These are phyloP conservation scores for Drosophila mojavensis DNA, from an alignment of 1,140 invertebrate species.

Conservation along the genomic window DNA sequence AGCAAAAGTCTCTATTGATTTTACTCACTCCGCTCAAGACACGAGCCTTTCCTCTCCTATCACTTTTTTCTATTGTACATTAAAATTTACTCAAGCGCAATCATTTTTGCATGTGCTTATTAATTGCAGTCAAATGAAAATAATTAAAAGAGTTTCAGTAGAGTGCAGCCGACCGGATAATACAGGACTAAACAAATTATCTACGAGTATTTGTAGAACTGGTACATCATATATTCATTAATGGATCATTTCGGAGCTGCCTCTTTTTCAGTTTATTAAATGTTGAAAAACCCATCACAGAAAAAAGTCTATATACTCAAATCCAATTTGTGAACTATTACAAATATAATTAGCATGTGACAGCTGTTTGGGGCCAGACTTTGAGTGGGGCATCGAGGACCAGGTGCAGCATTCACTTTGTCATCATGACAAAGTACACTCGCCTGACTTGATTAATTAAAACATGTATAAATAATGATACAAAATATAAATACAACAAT, in stretches of 20 bases:
- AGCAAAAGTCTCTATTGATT: too few relatives aligned
- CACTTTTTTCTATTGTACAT: too few relatives aligned
- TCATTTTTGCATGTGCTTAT: conserved; percentile 55
- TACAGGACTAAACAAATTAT: neutral
- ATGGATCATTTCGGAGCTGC: too few relatives aligned
- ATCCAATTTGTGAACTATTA: neutral
- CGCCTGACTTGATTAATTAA: conserved; percentile 48
- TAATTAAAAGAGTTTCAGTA: neutral
- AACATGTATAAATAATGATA: too few relatives aligned
- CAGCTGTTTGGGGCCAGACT: conserved; percentile 12
- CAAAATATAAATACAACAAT: too few relatives aligned
- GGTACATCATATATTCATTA: too few relatives aligned
- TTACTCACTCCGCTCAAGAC: too few relatives aligned
- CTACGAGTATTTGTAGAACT: too few relatives aligned
- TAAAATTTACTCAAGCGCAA: conserved; percentile 33
- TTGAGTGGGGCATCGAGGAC: neutral
- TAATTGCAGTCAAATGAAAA: conserved; percentile 58
- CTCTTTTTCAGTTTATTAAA: too few relatives aligned
- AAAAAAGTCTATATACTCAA: too few relatives aligned
- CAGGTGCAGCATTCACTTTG: conserved; percentile 21
- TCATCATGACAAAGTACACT: conserved; percentile 31
- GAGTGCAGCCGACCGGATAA: neutral
- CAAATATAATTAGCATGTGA: conserved; percentile 27
- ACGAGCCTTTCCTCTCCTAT: neutral
- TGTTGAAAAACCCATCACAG: too few relatives aligned